phyloP scores from a whole-genome alignment of 2,797 vertebrate genomes.

The Chelon auratus region DNA sequence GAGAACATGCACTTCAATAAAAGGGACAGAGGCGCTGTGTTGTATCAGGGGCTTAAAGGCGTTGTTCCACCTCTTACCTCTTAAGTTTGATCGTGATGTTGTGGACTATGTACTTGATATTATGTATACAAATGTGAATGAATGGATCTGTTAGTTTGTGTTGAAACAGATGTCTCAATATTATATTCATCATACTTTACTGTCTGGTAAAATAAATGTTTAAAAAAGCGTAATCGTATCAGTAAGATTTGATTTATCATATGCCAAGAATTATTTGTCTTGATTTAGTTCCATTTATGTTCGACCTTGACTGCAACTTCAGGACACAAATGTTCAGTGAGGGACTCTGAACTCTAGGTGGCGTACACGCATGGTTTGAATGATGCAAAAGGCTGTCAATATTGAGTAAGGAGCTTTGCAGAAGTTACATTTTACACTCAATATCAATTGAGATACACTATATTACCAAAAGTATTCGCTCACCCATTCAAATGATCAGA shows the following conservation, averaged over 20 bases:
- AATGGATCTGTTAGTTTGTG: constrained; percentile 58
- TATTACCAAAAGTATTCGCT: too few species aligned
- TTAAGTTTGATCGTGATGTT: constrained; percentile 67
- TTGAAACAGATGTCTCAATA: constrained; percentile 54
- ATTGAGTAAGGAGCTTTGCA: neutral
- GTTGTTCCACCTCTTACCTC: constrained; percentile 74
- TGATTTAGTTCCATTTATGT: neutral
- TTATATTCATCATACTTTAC: constrained; percentile 53
- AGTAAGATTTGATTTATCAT: constrained; percentile 5
- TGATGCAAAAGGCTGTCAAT: neutral
- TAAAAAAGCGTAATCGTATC: constrained; percentile 9
- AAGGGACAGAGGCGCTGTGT: constrained; percentile 55
- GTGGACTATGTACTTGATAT: constrained; percentile 69
- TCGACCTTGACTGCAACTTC: neutral
- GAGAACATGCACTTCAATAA: constrained; percentile 50
- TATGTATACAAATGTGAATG: constrained; percentile 68
- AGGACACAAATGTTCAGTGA: neutral
- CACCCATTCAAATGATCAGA: too few species aligned
- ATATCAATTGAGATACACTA: too few species aligned
- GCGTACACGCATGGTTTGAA: neutral
- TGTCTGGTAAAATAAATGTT: constrained; percentile 70
- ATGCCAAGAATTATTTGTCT: neutral
- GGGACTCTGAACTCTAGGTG: neutral
- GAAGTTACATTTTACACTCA: too few species aligned
- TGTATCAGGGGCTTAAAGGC: constrained; percentile 43